Base-by-base conservation (phyloP, 2,113 vertebrate species). In the Callithrix jacchus region DNA sequence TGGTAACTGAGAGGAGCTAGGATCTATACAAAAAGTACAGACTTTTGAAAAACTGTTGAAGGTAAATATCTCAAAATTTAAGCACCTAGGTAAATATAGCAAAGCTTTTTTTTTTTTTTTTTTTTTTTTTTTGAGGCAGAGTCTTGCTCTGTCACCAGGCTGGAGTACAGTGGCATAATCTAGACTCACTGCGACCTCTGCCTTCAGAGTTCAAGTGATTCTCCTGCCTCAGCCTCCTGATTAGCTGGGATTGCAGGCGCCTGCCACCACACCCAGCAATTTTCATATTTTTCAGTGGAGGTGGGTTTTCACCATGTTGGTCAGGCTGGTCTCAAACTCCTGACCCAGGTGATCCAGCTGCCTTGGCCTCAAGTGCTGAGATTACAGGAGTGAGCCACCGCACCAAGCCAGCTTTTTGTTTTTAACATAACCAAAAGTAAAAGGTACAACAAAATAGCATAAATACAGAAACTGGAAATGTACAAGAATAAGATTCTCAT, bases 141-240 rank as follows among this genome's bases (percentile, higher is more conserved):
- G 4, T 64, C 58, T 64, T 2, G 2, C 58, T 61, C 58, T 30
- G 58, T 64, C 25, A 64, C 25, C 25, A 64, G 58, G 25, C 58
- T 64, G 58, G 58, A 30, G 25, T 64, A 1, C 25, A 30, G 58
- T 64, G 27, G 58, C 1, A 11, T 12, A 30, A 64, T 64, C 58
- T 30, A 25, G 2, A 27, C 25, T 64, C 27, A 64, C 58, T 64
- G 3, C 2, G 11, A 64, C 58, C 25, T 64, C 58, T 64, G 25
- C 25, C 25, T 64, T 27, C 58, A 64, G 58, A 25, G 25, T 64
- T 6, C 0, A 30, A 30, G 11, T 0, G 0, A 27, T 64, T 64
- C 58, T 64, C 25, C 25, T 64, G 25, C 58, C 25, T 64, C 58
- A 64, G 58, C 11, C 5, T 64, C 25, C 27, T 61, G 58, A 30